A percentile compares a stretch with the other conserved stretches of the same genome.
Conservation (phyloP, 2,888 invertebrate species). For the Bimastos eiseni region DNA sequence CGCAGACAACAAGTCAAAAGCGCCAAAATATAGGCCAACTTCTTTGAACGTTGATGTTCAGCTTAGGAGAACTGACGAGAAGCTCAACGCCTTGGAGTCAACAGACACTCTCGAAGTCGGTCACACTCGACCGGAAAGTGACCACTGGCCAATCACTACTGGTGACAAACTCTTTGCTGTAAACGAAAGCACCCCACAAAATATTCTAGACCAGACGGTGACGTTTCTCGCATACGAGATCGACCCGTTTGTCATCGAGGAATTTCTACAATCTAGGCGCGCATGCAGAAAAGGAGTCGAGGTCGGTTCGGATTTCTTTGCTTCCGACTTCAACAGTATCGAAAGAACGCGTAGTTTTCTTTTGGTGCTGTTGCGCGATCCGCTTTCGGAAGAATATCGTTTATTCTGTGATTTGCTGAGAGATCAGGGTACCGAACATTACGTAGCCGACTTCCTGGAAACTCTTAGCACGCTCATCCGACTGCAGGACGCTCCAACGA, state of each 20-base stretch:
- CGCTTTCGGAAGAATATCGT: constrained; percentile 45
- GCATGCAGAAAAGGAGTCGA: constrained; percentile 31
- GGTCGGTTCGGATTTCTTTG: constrained; percentile 26
- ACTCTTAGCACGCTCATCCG: constrained; percentile 52
- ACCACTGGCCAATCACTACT: neutral
- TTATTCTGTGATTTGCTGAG: constrained; percentile 53
- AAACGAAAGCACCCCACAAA: constrained; percentile 33
- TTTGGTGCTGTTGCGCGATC: constrained; percentile 37
- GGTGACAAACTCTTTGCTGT: neutral
- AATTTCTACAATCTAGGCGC: constrained; percentile 30
- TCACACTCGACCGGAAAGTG: neutral
- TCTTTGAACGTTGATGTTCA: neutral
- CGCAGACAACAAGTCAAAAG: neutral
- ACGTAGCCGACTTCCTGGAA: constrained; percentile 51
- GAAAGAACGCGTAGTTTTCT: constrained; percentile 33
- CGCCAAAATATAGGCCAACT: neutral
- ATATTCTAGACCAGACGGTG: constrained; percentile 40
- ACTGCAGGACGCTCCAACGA: neutral
- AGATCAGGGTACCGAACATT: constrained; percentile 46
- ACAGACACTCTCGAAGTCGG: neutral
- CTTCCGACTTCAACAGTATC: constrained; percentile 22
- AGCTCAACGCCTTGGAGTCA: neutral
- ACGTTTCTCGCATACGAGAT: constrained; percentile 41
- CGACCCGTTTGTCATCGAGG: constrained; percentile 29
- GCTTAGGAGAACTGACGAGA: neutral